phyloP scores from a whole-genome alignment of 2,113 vertebrate species.

The Kobus ellipsiprymnus region DNA sequence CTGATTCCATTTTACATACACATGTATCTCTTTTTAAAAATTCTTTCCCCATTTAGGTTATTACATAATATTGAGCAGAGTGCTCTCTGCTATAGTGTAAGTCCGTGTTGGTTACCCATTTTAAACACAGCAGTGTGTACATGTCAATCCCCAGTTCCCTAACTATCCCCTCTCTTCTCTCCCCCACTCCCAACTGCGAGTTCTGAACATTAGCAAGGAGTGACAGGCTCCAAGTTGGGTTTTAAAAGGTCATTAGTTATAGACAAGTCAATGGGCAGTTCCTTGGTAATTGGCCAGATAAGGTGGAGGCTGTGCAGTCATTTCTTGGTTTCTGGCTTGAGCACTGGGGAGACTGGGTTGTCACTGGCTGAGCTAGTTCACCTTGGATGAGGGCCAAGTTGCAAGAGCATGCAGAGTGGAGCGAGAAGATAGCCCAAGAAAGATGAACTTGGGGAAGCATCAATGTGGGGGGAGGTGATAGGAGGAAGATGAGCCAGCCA shows the following conservation, averaged over 20 bases:
- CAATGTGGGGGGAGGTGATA: background rate
- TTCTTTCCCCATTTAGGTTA: background rate
- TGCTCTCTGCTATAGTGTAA: background rate
- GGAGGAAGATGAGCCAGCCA: background rate
- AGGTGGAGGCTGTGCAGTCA: background rate
- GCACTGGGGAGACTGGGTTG: background rate
- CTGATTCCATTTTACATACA: background rate
- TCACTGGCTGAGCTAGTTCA: background rate
- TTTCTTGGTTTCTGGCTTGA: background rate
- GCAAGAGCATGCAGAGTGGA: background rate
- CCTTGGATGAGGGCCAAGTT: background rate
- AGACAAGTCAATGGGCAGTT: background rate
- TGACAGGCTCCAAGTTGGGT: background rate
- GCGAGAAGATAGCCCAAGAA: background rate
- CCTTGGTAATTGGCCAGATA: background rate
- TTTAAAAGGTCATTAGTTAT: background rate
- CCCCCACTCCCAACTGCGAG: rapidly evolving
- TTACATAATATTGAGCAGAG: background rate
- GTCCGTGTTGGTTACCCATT: background rate
- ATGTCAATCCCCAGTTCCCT: background rate
- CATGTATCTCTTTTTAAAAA: background rate
- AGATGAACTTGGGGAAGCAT: background rate
- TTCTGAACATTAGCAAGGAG: background rate
- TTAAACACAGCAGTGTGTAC: background rate
- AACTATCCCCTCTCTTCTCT: background rate